phyloP scores from a whole-genome alignment of 2,888 invertebrate genomes.

The Oscheius sp. region DNA sequence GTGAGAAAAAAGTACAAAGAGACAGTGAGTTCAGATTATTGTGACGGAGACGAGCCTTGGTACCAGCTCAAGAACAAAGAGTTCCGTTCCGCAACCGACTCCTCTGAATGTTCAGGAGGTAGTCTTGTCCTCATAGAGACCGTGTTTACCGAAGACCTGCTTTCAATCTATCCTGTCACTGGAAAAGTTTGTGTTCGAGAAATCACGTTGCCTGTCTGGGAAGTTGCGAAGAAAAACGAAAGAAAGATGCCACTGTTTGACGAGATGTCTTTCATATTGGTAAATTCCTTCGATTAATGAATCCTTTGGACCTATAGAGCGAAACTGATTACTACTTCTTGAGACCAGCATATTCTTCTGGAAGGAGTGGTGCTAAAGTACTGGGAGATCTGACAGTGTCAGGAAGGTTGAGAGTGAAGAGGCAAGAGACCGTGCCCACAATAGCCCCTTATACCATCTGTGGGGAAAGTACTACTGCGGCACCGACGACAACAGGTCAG shows the following conservation, averaged over 20 bases:
- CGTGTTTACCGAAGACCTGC: not conserved
- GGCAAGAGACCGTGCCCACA: not conserved
- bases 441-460: too few species aligned
- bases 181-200: not conserved
- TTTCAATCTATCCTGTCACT: not conserved
- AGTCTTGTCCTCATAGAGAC: not conserved
- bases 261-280: conserved; percentile 4
- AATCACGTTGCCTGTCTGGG: not conserved
- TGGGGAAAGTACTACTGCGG: too few species aligned
- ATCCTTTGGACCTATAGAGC: not conserved
- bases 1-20: too few species aligned
- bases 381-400: not conserved
- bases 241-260: not conserved
- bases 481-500: too few species aligned
- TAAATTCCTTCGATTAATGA: not conserved
- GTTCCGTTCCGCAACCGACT: not conserved
- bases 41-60: not conserved
- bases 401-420: not conserved
- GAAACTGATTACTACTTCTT: not conserved
- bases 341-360: not conserved
- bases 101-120: not conserved
- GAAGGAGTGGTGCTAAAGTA: not conserved
- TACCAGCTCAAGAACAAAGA: not conserved
- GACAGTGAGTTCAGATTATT: not conserved
- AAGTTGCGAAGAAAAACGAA: not conserved